Conservation (phyloP, 2,888 invertebrate species). For the Ormia ochracea region DNA sequence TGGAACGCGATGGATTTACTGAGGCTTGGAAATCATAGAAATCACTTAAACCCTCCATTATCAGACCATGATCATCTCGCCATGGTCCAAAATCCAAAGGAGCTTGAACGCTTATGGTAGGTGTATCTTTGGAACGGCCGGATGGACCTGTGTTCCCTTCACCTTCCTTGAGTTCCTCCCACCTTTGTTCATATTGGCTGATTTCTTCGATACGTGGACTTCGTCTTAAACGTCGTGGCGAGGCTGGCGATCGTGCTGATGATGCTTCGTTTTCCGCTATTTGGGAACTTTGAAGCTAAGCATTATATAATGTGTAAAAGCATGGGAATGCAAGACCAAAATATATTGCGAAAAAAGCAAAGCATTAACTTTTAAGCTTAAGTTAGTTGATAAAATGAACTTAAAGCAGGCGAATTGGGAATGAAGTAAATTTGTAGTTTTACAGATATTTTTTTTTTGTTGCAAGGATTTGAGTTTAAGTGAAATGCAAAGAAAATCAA, state of each 20-base stretch:
- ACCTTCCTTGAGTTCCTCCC: conserved; percentile 60
- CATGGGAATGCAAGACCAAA: background rate
- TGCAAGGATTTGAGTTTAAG: too few species aligned
- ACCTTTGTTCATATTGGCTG: conserved; percentile 72
- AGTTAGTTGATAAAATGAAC: background rate
- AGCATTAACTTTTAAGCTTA: background rate
- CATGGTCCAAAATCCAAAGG: conserved; percentile 71
- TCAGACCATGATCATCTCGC: conserved; percentile 70
- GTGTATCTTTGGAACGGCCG: conserved; percentile 53
- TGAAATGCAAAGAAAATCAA: too few species aligned
- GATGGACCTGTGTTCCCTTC: background rate
- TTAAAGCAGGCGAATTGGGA: background rate
- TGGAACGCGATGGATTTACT: conserved; percentile 73
- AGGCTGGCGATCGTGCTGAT: conserved; percentile 59
- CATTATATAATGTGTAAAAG: conserved; percentile 48
- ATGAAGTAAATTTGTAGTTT: background rate
- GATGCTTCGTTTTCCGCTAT: conserved; percentile 66
- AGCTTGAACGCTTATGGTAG: conserved; percentile 64
- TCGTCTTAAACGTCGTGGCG: conserved; percentile 70
- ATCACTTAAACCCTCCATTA: conserved; percentile 75
- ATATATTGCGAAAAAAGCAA: background rate
- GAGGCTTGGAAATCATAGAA: conserved; percentile 76
- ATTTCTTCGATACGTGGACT: conserved; percentile 75
- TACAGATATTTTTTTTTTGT: background rate
- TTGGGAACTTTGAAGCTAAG: conserved; percentile 70